A percentile compares a stretch with the other conserved stretches of the same genome.
Conservation (phyloP, 2,888 invertebrate genomes). For the Amorpha juglandis region DNA sequence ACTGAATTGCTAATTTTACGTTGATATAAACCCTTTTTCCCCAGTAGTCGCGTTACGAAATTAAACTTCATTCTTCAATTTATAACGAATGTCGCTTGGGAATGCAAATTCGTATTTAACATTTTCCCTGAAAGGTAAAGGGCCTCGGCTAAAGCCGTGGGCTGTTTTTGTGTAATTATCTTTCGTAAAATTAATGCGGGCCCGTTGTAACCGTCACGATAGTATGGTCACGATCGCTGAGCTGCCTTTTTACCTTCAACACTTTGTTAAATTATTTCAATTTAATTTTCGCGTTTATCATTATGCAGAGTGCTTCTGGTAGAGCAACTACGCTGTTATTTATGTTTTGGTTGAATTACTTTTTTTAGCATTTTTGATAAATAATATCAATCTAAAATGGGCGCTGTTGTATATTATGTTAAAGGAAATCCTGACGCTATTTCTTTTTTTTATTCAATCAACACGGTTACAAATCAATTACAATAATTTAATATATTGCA, state of each 20-base stretch:
- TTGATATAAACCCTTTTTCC: too few relatives aligned
- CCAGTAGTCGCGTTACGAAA: constrained; percentile 1
- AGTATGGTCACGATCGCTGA: constrained; percentile 33
- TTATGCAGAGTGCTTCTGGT: background rate
- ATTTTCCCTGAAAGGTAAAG: constrained; percentile 38
- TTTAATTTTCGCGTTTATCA: background rate
- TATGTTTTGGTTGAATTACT: too few relatives aligned
- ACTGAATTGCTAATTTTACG: too few relatives aligned
- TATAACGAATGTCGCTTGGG: constrained; percentile 31
- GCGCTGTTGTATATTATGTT: too few relatives aligned
- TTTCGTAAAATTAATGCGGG: constrained; percentile 54
- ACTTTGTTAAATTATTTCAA: background rate
- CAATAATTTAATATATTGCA: too few relatives aligned
- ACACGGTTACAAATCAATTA: too few relatives aligned
- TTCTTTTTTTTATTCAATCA: too few relatives aligned
- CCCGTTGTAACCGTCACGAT: constrained; percentile 50
- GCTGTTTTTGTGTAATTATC: constrained; percentile 52
- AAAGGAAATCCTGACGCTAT: too few relatives aligned
- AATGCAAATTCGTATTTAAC: constrained; percentile 43
- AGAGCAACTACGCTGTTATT: background rate
- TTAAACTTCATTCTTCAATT: constrained; percentile 31
- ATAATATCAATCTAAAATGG: too few relatives aligned
- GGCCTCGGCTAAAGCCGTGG: constrained; percentile 37
- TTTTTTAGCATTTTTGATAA: too few relatives aligned
- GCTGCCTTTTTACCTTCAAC: constrained; percentile 21